Base-by-base conservation (phyloP, 2,113 vertebrate genomes). In the Pelobates fuscus region DNA sequence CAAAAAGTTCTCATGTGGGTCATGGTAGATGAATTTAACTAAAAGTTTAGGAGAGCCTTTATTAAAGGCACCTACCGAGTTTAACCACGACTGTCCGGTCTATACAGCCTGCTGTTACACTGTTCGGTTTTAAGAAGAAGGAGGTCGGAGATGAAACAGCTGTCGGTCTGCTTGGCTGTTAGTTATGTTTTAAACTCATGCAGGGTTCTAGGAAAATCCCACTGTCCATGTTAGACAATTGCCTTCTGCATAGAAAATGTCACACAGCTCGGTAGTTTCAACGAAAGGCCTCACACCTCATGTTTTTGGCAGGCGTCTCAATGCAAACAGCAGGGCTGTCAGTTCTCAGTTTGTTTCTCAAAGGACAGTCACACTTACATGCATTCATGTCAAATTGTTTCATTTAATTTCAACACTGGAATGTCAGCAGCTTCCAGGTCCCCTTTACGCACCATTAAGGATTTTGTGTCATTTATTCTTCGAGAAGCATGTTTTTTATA, bases 401-500 rank as follows among this genome's bases (percentile, higher is more conserved):
- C 32, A 0, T 58, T 78, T 72, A 32, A 63, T 72, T 66, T 72
- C 73, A 78, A 62, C 58, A 46, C 3, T 25, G 73, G 65, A 52
- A 70, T 58, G n/a, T 46, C 82, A 84, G 18, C 54, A 67, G 63
- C 72, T 76, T 59, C 43, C 49, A 23, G 54, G 64, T 76, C 55
- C 55, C 64, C 55, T 76, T 67, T 76, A 76, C 64, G 72, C 72
- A 67, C 55, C 72, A 76, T 76, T 76, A 76, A 67, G 64, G 55
- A 60, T 67, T 67, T 60, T 29, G 72, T 76, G 72, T 76, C 72
- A 76, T 67, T 67, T 76, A 60, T 67, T 24, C 64, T 49, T 25
- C 17, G 49, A 59, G 41, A 67, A 25, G 25, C 37, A 30, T 67
- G 44, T 61, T 71, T 71, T 44, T 69, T 71, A 20, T 62, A 17